Evolutionary conservation across 2,113 vertebrate genomes (phyloP).

Genomic region (Bettongia penicillata): DNA sequence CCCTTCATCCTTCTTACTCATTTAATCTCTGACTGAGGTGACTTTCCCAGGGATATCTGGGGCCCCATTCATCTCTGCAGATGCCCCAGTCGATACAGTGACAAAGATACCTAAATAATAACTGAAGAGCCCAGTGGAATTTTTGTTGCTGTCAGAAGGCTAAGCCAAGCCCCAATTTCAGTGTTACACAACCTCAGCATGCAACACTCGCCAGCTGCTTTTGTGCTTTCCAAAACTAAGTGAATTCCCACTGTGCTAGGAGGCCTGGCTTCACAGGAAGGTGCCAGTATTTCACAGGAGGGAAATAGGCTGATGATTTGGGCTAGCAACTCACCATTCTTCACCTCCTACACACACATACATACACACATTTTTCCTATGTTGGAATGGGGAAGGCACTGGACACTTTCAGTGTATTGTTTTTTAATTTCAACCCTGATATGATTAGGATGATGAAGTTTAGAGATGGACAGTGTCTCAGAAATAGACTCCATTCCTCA

Average conservation of each 20-base stretch:
- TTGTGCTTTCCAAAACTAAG: not conserved
- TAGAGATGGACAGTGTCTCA: not conserved
- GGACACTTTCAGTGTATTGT: not conserved
- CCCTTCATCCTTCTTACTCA: not conserved
- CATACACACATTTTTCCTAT: not conserved
- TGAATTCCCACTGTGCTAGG: not conserved
- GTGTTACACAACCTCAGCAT: not conserved
- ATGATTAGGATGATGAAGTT: not conserved
- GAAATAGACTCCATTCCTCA: constrained; percentile 31
- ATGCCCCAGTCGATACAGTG: not conserved
- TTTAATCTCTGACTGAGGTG: not conserved
- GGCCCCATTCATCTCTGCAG: not conserved
- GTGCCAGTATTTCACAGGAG: not conserved
- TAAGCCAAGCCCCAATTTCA: not conserved
- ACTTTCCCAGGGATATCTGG: not conserved
- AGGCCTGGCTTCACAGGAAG: not conserved
- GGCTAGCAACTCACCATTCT: not conserved
- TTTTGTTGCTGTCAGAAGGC: not conserved
- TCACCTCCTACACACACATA: not conserved
- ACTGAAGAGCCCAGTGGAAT: not conserved
- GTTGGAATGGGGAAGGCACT: not conserved
- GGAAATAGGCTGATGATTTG: accelerated
- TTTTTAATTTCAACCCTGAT: not conserved
- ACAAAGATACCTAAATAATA: not conserved
- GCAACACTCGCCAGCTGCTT: not conserved